A percentile compares a stretch with the other conserved stretches of the same genome.
phyloP scores from a whole-genome alignment of 2,888 invertebrate species.

The Abrostola tripartita region DNA sequence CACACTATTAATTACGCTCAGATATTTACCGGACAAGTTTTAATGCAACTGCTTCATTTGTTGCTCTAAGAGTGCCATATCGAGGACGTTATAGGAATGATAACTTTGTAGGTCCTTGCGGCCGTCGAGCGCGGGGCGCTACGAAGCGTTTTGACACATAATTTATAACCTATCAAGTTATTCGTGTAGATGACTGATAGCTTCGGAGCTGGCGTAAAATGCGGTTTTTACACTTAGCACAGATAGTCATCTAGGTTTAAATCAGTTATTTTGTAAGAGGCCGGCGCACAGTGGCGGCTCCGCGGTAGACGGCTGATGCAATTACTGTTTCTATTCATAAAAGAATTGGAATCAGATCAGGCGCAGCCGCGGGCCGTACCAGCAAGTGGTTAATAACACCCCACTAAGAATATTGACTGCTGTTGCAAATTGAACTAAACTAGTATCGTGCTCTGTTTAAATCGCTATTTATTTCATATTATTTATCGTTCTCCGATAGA shows the following conservation, averaged over 20 bases:
- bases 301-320: slow-evolving; percentile 71
- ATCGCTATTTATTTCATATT: slow-evolving; percentile 75
- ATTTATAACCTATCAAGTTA: slow-evolving; percentile 58
- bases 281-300: slow-evolving; percentile 58
- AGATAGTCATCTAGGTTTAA: slow-evolving; percentile 77
- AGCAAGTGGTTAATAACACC: slow-evolving; percentile 82
- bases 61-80: slow-evolving; percentile 83
- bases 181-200: slow-evolving; percentile 71
- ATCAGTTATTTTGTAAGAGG: slow-evolving; percentile 78
- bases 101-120: slow-evolving; percentile 78
- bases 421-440: slow-evolving; percentile 83
- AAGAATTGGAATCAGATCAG: slow-evolving; percentile 84
- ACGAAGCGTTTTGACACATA: slow-evolving; percentile 56
- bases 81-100: slow-evolving; percentile 78
- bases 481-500: slow-evolving; percentile 63
- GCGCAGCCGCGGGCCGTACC: slow-evolving; percentile 75
- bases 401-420: slow-evolving; percentile 79
- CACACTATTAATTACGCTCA: slow-evolving; percentile 85
- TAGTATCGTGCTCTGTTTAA: slow-evolving; percentile 78
- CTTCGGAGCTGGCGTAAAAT: slow-evolving; percentile 64
- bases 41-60: slow-evolving; percentile 88
- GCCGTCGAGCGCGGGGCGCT: slow-evolving; percentile 61
- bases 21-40: slow-evolving; percentile 86
- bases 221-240: slow-evolving; percentile 68
- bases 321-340: slow-evolving; percentile 83